Base-by-base conservation (phyloP, 2,888 invertebrate genomes). In the Cheiracanthium punctorium region DNA sequence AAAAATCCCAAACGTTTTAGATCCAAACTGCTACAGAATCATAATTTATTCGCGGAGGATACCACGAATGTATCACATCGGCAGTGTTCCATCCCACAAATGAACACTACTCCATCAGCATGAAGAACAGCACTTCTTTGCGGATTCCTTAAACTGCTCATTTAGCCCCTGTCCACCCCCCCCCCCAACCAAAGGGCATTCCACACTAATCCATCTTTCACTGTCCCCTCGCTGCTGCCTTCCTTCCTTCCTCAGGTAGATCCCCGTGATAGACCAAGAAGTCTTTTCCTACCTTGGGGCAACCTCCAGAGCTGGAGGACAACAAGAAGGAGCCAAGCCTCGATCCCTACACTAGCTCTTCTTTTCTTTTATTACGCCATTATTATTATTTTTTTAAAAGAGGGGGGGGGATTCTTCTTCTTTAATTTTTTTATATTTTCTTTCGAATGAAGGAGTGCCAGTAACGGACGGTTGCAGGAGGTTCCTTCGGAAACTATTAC, bases 401-500 rank as follows among this genome's bases (percentile, higher is more conserved):
- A 24, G 58, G 58, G 58, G 58, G 4, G n/a, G n/a, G n/a, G n/a
- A n/a, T n/a, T n/a, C n/a, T n/a, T n/a, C n/a, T n/a, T n/a, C n/a
- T n/a, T n/a, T n/a, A n/a, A n/a, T n/a, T n/a, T n/a, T n/a, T n/a
- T n/a, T n/a, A n/a, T n/a, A n/a, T n/a, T n/a, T n/a, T 32, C 30
- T 52, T 37, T 70, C 70, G n/a, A 52, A n/a, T n/a, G n/a, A n/a
- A 85, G 84, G 84, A 85, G 84, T 85, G 84, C 67, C 84, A 28
- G 75, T 82, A 82, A 82, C 82, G 82, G 82, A 67, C 77, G 41
- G 65, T 37, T 20, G 43, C 65, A n/a, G n/a, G 41, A 74, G 24
- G 4, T 24, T 65, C 33, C 70, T 58, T 64, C 52, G 65, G 77
- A 85, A 79, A 85, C 84, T 85, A 85, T 85, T 85, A 85, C 74